Evolutionary conservation across 2,888 invertebrate genomes (phyloP), one percentile per base, ranked within the genome.

Genomic region (Patella caerulea): DNA sequence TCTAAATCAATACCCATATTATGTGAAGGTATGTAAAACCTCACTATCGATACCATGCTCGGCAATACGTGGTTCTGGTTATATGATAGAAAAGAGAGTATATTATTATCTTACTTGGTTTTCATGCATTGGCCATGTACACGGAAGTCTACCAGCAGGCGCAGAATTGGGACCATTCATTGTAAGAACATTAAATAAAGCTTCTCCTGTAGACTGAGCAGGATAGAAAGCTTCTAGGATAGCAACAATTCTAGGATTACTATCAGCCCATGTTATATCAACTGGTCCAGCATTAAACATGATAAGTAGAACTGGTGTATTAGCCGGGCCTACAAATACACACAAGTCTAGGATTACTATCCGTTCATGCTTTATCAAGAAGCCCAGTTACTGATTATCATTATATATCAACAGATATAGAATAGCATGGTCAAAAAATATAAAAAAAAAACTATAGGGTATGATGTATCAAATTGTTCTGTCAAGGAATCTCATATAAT

Each of bases 111-210:
- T 34, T 34, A 34, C 34, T 34, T 34, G 34, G 7, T 34, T 34
- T 34, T 34, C 34, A 34, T 34, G 0, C 54, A 70, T 9, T 29
- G 77, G 88, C 90, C 90, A 91, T 3, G 91, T 90, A 73, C 84
- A 85, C 2, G 91, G 89, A 15, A 90, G 81, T 45, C 91, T 83
- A 12, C 85, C 91, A 5, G 88, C 88, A 9, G 90, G 90, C 59
- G 85, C 88, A 53, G 87, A 80, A 15, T 81, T 80, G 3, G 81
- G 75, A 5, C 81, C 84, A 19, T 74, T 82, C 77, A 83, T 84
- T 7, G 82, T 83, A 29, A 91, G 73, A 2, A 88, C 85, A 52
- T 83, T 81, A 24, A 78, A 81, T 17, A 91, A 77, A 24, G 65
- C 65, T 24, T 3, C 24, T 9, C 65, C 65, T 24, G 65, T 65